These are phyloP conservation scores for Plagiodera versicolora DNA, from an alignment of 2,888 invertebrate species.

Conservation along the genomic window DNA sequence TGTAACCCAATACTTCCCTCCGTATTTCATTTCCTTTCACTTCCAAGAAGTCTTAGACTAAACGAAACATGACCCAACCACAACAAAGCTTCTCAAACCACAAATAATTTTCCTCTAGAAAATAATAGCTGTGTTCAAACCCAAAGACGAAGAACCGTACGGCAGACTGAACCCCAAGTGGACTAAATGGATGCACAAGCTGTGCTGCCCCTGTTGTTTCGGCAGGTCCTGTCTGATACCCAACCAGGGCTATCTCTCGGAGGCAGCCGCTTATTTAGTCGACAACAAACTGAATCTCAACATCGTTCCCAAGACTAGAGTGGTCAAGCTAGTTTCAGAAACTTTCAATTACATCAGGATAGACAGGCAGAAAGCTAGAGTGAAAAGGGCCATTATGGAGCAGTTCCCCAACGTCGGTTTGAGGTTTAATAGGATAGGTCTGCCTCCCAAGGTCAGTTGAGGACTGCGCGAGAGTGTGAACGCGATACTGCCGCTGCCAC, in stretches of 20 bases:
- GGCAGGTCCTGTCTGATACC: conserved; percentile 97
- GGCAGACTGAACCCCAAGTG: conserved; percentile 98
- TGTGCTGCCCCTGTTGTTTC: conserved; percentile 98
- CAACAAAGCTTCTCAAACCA: too few species aligned
- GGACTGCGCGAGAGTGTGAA: too few species aligned
- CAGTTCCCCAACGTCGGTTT: conserved; percentile 91
- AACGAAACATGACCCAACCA: too few species aligned
- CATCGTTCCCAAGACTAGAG: conserved; percentile 96
- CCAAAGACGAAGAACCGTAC: conserved; percentile 99
- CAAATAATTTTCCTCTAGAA: conserved; percentile 73
- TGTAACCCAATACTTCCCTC: too few species aligned
- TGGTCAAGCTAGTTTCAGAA: conserved; percentile 94
- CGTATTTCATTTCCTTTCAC: too few species aligned
- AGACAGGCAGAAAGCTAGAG: conserved; percentile 92
- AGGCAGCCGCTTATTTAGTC: conserved; percentile 98
- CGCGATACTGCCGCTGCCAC: too few species aligned
- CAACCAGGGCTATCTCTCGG: conserved; percentile 98
- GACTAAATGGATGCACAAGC: conserved; percentile 99
- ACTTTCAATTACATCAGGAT: conserved; percentile 98
- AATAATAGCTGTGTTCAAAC: conserved; percentile 97
- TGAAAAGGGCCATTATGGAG: conserved; percentile 94
- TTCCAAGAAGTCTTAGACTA: neutral
- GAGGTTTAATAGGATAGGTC: conserved; percentile 93
- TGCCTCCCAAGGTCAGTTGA: conserved; percentile 93
- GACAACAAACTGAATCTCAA: conserved; percentile 93